Conservation (phyloP, 2,797 vertebrate genomes). For the Buphagus erythrorhynchus region DNA sequence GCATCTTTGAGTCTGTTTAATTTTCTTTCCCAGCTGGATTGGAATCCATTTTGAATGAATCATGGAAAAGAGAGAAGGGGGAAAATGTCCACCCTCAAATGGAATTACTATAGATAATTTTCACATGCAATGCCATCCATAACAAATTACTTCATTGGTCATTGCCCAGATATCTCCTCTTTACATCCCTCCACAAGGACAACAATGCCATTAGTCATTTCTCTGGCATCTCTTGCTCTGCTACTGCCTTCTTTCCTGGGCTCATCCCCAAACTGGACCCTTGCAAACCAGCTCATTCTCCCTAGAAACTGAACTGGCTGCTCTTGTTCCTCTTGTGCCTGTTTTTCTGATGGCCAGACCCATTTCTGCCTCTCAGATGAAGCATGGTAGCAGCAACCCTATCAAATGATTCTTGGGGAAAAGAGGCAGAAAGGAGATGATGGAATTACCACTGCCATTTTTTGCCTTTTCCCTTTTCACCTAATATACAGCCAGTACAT, state of each 20-base stretch:
- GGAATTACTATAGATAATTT: slow-evolving; percentile 37
- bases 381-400: not conserved
- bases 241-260: not conserved
- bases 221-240: not conserved
- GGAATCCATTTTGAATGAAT: slow-evolving; percentile 29
- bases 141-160: slow-evolving; percentile 53
- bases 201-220: slow-evolving; percentile 21
- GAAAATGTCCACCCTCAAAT: not conserved
- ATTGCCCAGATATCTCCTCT: not conserved
- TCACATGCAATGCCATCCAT: slow-evolving; percentile 35
- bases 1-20: not conserved
- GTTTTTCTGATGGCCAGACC: not conserved
- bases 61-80: not conserved
- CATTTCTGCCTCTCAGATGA: not conserved
- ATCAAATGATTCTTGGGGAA: not conserved
- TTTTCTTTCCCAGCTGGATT: not conserved
- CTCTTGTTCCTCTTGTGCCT: not conserved
- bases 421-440: not conserved
- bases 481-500: not conserved
- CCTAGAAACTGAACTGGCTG: not conserved
- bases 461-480: not conserved
- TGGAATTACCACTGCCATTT: not conserved
- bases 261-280: not conserved
- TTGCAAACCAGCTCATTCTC: not conserved
- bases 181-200: not conserved